Base-by-base conservation (phyloP, 2,113 vertebrate genomes). In the Argyrosomus japonicus region DNA sequence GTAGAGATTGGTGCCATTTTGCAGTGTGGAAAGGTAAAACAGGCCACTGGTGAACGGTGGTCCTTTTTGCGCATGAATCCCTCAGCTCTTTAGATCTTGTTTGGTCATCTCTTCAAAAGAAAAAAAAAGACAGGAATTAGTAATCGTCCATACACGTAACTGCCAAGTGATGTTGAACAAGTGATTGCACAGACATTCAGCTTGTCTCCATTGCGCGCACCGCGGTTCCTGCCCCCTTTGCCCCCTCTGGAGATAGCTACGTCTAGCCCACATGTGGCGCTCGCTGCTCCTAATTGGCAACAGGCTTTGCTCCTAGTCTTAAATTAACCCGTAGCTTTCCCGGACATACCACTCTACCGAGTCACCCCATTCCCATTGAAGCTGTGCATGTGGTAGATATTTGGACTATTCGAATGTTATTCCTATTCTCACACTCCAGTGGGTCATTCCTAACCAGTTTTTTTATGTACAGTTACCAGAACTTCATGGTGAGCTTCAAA, bases 261-360 rank as follows among this genome's bases (percentile, higher is more conserved):
- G 85, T 91, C 84, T 85, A 64, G 87, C 86, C 91, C 85, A 90
- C 90, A 94, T 95, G 94, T 94, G 91, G 92, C 72, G 93, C 89
- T 93, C 93, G 86, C 84, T 89, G 81, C 79, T 88, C 86, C 89
- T 96, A 95, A 96, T 96, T 95, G 94, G 93, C 95, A 96, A 90
- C 95, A 95, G 95, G 91, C 95, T 95, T 95, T 77, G 83, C 86
- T 91, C 79, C 86, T 82, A 73, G 89, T 90, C 92, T 93, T 91
- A 91, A 89, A 93, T 95, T 95, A 96, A 95, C 95, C 95, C 94
- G 32, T 94, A 84, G 87, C 83, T 88, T 86, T 89, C 94, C 93
- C 83, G 82, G 89, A 92, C 90, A 91, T 90, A 89, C 87, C 87
- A 87, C 86, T 74, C 61, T 4, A 40, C 60, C 3, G 56, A 93